Base-by-base conservation (phyloP, 2,113 vertebrate species). In the Pogonocichla stellata region DNA sequence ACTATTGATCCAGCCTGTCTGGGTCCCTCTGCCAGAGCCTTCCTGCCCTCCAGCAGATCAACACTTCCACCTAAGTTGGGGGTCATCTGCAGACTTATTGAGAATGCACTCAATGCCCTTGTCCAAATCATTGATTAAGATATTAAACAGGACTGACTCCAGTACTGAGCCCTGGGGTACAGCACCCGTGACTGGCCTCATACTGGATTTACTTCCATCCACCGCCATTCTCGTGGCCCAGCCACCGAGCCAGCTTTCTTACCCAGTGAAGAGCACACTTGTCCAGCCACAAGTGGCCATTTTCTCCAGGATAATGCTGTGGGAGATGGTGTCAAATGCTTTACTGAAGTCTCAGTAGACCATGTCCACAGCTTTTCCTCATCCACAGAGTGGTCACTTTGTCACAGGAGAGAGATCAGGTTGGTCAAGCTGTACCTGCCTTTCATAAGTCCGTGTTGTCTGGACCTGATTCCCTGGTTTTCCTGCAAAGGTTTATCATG, bases 401-500 rank as follows among this genome's bases (percentile, higher is more conserved):
- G 13, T 43, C 31, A 67, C 8, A 50, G 8, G 31, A 23, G 47
- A 43, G 14, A 73, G 28, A 50, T 42, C 20, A 42, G 19, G 13
- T 7, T 75, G 60, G 34, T 25, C 25, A 50, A 34, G 29, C 24
- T 42, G 8, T 14, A 19, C 19, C 8, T 31, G 25, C 31, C 25
- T 50, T 48, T 34, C 0, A 0, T 34, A 57, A 34, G 3, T 15
- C 34, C 0, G 0, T 48, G 34, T 29, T 40, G 8, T 25, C 31
- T 24, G 12, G 29, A n/a, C 24, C n/a, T 20, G 31, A 31, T 42
- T 20, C 25, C 29, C 20, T 66, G 19, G 16, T 4, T 50, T 25
- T 42, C 6, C 61, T 42, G 25, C 5, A 42, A 25, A 58, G 15
- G 4, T 75, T 17, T 31, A 12, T 25, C 51, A 17, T 50, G 20